Evolutionary conservation across 92 coral and sea anemone species (phyloP), one percentile per base, ranked within the genome.

Genomic region (Porites lobata): DNA sequence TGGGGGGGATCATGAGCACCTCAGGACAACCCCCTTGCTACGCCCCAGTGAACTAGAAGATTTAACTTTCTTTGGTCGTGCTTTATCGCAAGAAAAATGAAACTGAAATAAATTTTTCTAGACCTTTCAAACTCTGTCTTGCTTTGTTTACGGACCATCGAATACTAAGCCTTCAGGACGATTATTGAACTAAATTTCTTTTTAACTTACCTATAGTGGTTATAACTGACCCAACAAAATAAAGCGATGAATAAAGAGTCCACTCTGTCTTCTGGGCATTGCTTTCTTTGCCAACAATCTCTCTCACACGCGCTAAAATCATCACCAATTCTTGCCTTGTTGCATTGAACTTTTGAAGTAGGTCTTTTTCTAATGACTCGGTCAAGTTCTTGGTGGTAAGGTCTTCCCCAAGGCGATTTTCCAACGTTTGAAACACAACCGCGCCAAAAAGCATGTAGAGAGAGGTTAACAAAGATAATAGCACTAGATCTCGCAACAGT

Each of bases 181-280:
- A 38, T 58, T 17, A 58, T 17, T 11, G 13, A 58, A 58, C 18
- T 62, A n/a, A 7, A n/a, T 62, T 62, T n/a, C 17, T 1, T 24
- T 18, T 8, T 12, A 81, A 50, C 89, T 85, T 50, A 85, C 89
- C 89, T 56, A 85, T 75, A 10, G 89, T 85, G 51, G 89, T 85
- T 24, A 85, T 66, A 19, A 77, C 89, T 54, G 89, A 85, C 15
- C 89, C 89, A 53, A 77, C 89, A 50, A 85, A 85, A 20, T 85
- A 85, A 7, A 85, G 77, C 50, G 89, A 65, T 20, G 83, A 78
- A 56, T 85, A 85, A 38, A 85, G 65, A 2, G 84, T 85, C 84
- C 89, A 85, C 6, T 69, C 76, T n/a, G 89, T 15, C 24, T 20
- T 50, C 29, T 24, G 6, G 64, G 52, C 26, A 13, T 76, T 76